Conservation (phyloP, 2,888 invertebrate genomes). For the Ephialtes manifestator region DNA sequence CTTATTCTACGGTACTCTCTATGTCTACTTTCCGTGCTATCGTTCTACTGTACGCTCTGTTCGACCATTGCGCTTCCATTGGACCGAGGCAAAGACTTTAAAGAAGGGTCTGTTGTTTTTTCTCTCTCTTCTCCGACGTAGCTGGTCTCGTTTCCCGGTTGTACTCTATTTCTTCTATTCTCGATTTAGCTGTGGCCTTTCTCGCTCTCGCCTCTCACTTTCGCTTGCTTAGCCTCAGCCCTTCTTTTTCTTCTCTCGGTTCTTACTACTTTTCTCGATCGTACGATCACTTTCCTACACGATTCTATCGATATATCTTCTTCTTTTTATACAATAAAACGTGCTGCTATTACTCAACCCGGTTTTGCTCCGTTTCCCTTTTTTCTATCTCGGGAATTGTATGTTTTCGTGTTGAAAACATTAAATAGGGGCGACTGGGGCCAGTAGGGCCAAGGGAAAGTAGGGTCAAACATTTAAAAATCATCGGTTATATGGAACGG, state of each 20-base stretch:
- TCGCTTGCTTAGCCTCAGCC: slow-evolving; percentile 23
- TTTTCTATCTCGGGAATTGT: neutral
- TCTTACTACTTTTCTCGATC: slow-evolving; percentile 36
- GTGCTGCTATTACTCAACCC: slow-evolving; percentile 1
- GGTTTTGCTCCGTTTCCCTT: slow-evolving; percentile 20
- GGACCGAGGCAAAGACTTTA: slow-evolving; percentile 57
- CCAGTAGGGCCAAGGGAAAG: no score
- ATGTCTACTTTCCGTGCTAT: neutral
- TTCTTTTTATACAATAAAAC: slow-evolving; percentile 1
- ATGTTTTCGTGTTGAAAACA: neutral
- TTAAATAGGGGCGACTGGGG: no score
- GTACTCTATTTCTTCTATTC: slow-evolving; percentile 26
- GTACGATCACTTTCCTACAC: slow-evolving; percentile 26
- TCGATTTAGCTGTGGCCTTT: slow-evolving; percentile 15
- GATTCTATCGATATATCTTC: slow-evolving; percentile 30
- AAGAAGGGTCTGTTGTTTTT: slow-evolving; percentile 30
- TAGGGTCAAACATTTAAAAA: no score
- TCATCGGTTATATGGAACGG: no score
- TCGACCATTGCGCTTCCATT: slow-evolving; percentile 55
- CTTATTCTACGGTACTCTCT: slow-evolving; percentile 31
- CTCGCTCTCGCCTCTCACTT: slow-evolving; percentile 26
- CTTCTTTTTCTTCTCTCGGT: neutral
- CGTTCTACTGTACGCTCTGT: slow-evolving; percentile 26
- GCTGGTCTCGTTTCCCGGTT: slow-evolving; percentile 22
- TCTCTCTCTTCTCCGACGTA: slow-evolving; percentile 9